A percentile compares a stretch with the other conserved stretches of the same genome.
phyloP scores from a whole-genome alignment of 2,888 invertebrate genomes.

The Branchellion lobata region DNA sequence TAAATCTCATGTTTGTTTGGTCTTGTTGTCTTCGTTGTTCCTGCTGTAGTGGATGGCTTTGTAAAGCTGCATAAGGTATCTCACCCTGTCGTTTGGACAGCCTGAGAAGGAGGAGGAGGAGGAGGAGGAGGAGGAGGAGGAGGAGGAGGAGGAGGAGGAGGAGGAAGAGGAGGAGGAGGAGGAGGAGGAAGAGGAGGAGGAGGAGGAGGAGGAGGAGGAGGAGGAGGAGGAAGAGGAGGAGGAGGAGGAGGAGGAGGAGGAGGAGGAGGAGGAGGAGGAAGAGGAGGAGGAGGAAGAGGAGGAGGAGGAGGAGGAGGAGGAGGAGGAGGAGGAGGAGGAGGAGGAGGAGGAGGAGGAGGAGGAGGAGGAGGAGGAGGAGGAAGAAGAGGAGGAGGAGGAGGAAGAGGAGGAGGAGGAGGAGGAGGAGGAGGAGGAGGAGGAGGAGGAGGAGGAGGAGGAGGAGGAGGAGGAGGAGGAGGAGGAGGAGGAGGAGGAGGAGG shows the following conservation, averaged over 20 bases:
- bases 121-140: not conserved
- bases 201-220: too few species aligned
- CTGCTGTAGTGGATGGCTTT: too few species aligned
- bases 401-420: slow-evolving; percentile 6
- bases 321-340: not conserved
- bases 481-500: not conserved
- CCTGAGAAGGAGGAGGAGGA: not conserved
- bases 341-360: not conserved
- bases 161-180: not conserved
- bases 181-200: not conserved
- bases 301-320: too few species aligned
- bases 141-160: not conserved
- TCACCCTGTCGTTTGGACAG: too few species aligned
- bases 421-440: not conserved
- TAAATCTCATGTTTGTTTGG: too few species aligned
- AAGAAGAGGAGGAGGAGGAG: not conserved
- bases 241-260: too few species aligned
- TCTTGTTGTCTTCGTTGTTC: too few species aligned
- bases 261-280: too few species aligned
- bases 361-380: not conserved
- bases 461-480: not conserved
- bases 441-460: not conserved
- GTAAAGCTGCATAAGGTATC: too few species aligned
- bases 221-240: too few species aligned
- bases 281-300: too few species aligned